Base-by-base conservation (phyloP, 2,113 vertebrate genomes). In the Solenodon paradoxus region DNA sequence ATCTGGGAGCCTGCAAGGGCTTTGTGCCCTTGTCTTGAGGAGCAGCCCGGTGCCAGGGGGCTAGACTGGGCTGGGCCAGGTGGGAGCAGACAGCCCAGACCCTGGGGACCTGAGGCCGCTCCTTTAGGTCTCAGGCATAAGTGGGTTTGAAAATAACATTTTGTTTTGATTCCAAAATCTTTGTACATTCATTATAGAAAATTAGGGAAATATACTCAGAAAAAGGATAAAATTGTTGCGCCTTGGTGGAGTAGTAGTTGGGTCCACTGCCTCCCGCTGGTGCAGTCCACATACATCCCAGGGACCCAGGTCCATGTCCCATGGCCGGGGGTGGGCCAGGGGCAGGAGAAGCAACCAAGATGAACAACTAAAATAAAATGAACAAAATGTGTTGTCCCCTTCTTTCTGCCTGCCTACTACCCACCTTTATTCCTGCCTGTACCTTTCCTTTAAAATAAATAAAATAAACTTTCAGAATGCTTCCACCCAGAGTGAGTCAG, bases 1-100 rank as follows among this genome's bases (percentile, higher is more conserved):
- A n/a, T 24, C 75, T 75, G 55, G 61, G 90, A 91, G 57, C 35
- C 51, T 72, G 61, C 87, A 92, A 90, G 91, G 95, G 74, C 90
- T 74, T 24, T 61, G 49, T 93, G 94, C 17, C 92, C 97, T 97
- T 96, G 68, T 88, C 94, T 88, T 85, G 45, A 96, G 92, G 81
- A 72, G 42, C 28, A 90, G 59, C 47, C 59, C 59, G 7, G 24
- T 71, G 83, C 64, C 80, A 80, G 88, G 28, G 9, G 7, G 7
- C 59, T 4, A 20, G 84, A 66, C 69, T 16, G 4, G 69, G 38
- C 40, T 3, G 17, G 55, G 26, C 28, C 57, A 55, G n/a, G 68
- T 66, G 26, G 28, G 30, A 47, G 47, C 35, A 19, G 92, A 20
- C 49, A 19, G 30, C 16, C 5, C 7, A 66, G 59, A 24, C n/a